Evolutionary conservation across 2,113 vertebrate species (phyloP).

Genomic region (Mesitornis unicolor): DNA sequence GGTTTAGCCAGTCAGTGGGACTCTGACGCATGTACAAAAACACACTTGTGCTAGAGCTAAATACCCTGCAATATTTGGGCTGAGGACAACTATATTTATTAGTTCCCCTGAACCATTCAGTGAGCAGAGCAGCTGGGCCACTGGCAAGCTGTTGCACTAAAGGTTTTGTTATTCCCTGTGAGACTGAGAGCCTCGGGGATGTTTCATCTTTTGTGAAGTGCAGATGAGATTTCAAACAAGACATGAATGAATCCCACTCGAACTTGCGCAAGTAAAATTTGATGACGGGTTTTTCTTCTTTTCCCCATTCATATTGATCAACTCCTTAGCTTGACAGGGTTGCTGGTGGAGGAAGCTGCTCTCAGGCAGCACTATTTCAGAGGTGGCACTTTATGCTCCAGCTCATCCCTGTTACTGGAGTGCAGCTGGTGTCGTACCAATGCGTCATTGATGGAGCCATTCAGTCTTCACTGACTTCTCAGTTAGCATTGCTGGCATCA

Average conservation of each 20-base stretch:
- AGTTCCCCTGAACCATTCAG: neutral
- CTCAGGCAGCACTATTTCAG: neutral
- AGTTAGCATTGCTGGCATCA: accelerated
- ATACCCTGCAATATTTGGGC: neutral
- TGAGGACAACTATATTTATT: neutral
- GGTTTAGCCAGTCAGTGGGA: neutral
- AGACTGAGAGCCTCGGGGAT: neutral
- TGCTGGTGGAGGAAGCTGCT: neutral
- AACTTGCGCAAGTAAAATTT: neutral
- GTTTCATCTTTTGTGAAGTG: neutral
- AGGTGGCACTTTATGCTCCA: neutral
- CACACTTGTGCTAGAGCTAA: neutral
- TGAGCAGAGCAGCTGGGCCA: constrained; percentile 6
- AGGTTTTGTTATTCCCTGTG: neutral
- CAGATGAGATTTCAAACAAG: constrained; percentile 51
- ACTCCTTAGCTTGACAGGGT: neutral
- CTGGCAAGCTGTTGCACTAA: neutral
- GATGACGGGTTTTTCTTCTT: neutral
- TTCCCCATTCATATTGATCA: neutral
- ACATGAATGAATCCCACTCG: neutral
- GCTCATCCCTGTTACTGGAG: neutral
- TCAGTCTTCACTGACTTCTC: neutral
- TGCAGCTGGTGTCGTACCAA: accelerated
- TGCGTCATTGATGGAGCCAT: accelerated
- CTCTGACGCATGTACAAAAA: neutral